phyloP scores from a whole-genome alignment of 1,140 invertebrate genomes.

The Hesperophylax magnus region DNA sequence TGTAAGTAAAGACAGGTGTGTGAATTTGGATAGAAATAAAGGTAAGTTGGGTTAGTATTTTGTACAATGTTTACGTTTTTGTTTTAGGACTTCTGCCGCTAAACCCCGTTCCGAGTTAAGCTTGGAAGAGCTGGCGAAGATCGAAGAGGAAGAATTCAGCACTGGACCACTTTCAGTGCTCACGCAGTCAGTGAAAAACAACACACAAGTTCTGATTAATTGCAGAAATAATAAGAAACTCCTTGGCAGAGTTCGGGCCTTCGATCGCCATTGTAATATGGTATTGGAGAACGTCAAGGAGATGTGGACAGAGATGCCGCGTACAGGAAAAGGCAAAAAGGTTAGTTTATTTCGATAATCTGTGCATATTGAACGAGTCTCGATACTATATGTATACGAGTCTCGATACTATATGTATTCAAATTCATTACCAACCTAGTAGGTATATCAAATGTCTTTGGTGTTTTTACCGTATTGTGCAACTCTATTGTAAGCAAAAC shows the following conservation, averaged over 20 bases:
- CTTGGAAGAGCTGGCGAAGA: constrained; percentile 93
- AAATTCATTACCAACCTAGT: no score
- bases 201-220: constrained; percentile 91
- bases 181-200: constrained; percentile 98
- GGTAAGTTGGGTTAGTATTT: no score
- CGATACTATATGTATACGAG: no score
- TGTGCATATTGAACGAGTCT: no score
- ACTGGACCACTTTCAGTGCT: constrained; percentile 98
- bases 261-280: constrained; percentile 99
- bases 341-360: no score
- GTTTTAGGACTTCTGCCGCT: constrained; percentile 73
- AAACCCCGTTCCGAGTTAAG: constrained; percentile 97
- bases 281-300: constrained; percentile 99
- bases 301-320: constrained; percentile 99
- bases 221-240: constrained; percentile 98
- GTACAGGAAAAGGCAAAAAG: constrained; percentile 98
- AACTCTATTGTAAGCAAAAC: no score
- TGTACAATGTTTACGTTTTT: constrained; percentile 58
- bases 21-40: no score
- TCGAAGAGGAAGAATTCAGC: constrained; percentile 99
- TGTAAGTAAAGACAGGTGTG: background rate
- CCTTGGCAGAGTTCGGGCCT: constrained; percentile 97
- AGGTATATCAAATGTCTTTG: no score
- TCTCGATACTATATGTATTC: no score
- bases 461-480: no score